Evolutionary conservation across 1,140 invertebrate species (phyloP).

Genomic region (Drosophila quadrilineata): DNA sequence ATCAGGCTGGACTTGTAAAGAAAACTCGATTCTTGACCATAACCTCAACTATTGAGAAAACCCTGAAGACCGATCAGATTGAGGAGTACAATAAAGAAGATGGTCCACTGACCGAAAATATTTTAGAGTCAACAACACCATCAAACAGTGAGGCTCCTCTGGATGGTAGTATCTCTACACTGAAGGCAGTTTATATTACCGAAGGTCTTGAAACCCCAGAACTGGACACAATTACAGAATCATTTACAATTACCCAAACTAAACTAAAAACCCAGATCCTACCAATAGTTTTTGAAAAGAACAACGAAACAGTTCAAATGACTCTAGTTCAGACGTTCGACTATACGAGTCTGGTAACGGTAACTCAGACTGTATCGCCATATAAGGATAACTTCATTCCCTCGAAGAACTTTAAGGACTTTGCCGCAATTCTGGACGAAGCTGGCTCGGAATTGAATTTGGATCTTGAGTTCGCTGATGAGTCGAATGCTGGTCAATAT

Average conservation of each 20-base stretch:
- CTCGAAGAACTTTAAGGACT: slow-evolving; percentile 89
- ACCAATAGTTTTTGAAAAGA: slow-evolving; percentile 87
- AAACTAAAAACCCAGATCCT: slow-evolving; percentile 93
- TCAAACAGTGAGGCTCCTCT: slow-evolving; percentile 87
- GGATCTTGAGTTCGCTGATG: slow-evolving; percentile 91
- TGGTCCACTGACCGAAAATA: slow-evolving; percentile 92
- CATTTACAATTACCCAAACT: slow-evolving; percentile 93
- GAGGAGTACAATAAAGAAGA: slow-evolving; percentile 82
- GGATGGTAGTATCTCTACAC: slow-evolving; percentile 89
- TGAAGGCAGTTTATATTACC: slow-evolving; percentile 89
- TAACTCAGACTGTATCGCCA: slow-evolving; percentile 93
- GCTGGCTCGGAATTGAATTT: slow-evolving; percentile 93
- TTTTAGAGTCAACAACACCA: slow-evolving; percentile 89
- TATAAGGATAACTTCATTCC: slow-evolving; percentile 87
- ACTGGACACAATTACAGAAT: slow-evolving; percentile 93
- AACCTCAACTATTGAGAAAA: slow-evolving; percentile 90
- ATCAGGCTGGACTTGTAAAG: slow-evolving; percentile 91
- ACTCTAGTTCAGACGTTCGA: slow-evolving; percentile 94
- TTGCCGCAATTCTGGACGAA: slow-evolving; percentile 92
- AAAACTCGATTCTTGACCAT: slow-evolving; percentile 93
- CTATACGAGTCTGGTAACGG: slow-evolving; percentile 91
- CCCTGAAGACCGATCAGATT: slow-evolving; percentile 84
- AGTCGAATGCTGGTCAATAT: slow-evolving; percentile 86
- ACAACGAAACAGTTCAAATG: slow-evolving; percentile 87
- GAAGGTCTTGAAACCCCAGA: slow-evolving; percentile 89